Evolutionary conservation across 2,888 invertebrate species (phyloP).

Genomic region (Bimastos eiseni): DNA sequence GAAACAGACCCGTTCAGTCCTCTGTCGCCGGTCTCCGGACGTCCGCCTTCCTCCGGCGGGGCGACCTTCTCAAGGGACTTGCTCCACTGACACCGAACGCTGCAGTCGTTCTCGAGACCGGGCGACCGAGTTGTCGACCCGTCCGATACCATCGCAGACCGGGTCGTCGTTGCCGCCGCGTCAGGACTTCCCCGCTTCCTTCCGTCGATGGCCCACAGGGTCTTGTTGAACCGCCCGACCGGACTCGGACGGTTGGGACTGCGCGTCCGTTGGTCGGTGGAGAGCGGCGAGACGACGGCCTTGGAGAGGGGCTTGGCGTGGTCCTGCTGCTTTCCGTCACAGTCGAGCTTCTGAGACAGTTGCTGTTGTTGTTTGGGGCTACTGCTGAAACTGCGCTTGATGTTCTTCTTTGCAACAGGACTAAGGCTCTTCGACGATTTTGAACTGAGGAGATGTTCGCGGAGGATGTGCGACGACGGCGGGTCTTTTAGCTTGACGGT

Average conservation of each 20-base stretch:
- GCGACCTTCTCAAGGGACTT: constrained; percentile 7
- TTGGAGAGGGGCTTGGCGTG: background rate
- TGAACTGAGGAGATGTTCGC: constrained; percentile 13
- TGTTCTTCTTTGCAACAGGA: background rate
- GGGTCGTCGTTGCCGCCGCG: background rate
- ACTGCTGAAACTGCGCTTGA: constrained; percentile 27
- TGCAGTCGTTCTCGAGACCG: background rate
- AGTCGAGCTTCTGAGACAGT: background rate
- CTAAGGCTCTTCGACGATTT: constrained; percentile 22
- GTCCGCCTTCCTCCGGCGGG: background rate
- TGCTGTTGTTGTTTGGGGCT: constrained; percentile 8
- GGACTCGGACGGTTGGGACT: background rate
- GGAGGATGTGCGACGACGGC: background rate
- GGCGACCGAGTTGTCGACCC: background rate
- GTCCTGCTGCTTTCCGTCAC: background rate
- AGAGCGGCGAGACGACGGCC: constrained; percentile 9
- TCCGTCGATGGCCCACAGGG: background rate
- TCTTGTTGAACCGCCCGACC: background rate
- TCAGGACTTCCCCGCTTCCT: background rate
- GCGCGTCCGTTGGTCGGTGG: background rate
- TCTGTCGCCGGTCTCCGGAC: background rate
- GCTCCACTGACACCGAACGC: background rate
- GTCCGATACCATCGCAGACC: background rate
- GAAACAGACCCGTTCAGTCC: background rate
- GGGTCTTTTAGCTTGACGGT: constrained; percentile 21